A percentile compares a stretch with the other conserved stretches of the same genome.
phyloP scores from a whole-genome alignment of 1,140 invertebrate species.

The Ceratina australensis region DNA sequence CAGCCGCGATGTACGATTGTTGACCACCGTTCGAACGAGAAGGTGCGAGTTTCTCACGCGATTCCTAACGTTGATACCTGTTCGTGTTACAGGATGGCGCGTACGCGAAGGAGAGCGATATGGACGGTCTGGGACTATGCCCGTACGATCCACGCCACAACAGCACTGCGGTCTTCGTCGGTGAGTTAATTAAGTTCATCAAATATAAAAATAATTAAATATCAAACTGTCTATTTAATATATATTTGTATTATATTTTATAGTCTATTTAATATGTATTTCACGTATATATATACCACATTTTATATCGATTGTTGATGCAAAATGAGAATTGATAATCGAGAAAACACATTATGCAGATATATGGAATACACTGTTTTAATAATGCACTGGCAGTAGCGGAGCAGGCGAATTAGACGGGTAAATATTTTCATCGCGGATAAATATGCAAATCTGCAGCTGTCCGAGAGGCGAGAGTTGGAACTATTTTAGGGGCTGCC shows the following conservation, averaged over 20 bases:
- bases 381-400: not conserved
- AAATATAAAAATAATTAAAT: too few relatives aligned
- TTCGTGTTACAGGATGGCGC: conserved; percentile 80
- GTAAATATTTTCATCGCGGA: conserved; percentile 28
- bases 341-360: too few relatives aligned
- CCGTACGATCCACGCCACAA: conserved; percentile 97
- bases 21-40: not conserved
- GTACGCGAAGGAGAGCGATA: conserved; percentile 82
- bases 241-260: too few relatives aligned
- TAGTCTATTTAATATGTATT: too few relatives aligned
- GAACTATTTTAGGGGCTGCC: conserved; percentile 38
- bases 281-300: too few relatives aligned
- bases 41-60: conserved; percentile 17
- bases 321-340: too few relatives aligned
- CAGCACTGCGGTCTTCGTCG: conserved; percentile 91
- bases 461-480: conserved; percentile 10
- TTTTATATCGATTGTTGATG: too few relatives aligned
- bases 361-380: not conserved
- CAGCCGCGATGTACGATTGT: not conserved
- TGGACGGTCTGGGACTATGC: conserved; percentile 91
- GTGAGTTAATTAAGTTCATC: conserved; percentile 76
- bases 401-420: too few relatives aligned
- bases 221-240: too few relatives aligned
- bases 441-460: conserved; percentile 35
- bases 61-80: conserved; percentile 20